Conservation (phyloP, 2,797 vertebrate genomes). For the Acrocephalus scirpaceus region DNA sequence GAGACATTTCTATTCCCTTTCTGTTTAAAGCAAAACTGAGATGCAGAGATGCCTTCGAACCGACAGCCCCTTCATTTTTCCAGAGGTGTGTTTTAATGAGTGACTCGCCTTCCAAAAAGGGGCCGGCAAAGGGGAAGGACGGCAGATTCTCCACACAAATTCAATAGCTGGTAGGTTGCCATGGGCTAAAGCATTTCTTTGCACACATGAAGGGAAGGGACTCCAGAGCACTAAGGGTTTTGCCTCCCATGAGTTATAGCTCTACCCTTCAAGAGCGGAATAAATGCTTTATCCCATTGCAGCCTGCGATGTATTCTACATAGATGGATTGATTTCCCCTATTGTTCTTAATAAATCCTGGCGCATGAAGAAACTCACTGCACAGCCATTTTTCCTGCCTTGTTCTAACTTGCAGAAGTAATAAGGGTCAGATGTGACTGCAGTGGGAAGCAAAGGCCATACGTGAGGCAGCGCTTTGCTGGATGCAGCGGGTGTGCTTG, state of each 20-base stretch:
- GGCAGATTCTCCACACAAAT: slow-evolving; percentile 62
- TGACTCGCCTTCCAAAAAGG: slow-evolving; percentile 64
- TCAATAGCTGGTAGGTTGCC: slow-evolving; percentile 63
- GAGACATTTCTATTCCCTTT: slow-evolving; percentile 50
- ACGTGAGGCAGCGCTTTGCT: neutral
- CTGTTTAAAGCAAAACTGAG: slow-evolving; percentile 50
- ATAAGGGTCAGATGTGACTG: slow-evolving; percentile 64
- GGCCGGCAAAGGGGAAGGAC: slow-evolving; percentile 62
- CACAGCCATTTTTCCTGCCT: slow-evolving; percentile 67
- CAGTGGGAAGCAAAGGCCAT: slow-evolving; percentile 47
- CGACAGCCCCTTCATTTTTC: slow-evolving; percentile 65
- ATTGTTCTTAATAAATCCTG: slow-evolving; percentile 72
- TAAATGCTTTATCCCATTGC: slow-evolving; percentile 72
- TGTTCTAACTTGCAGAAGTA: slow-evolving; percentile 68
- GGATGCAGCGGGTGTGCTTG: neutral
- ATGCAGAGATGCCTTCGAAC: slow-evolving; percentile 53
- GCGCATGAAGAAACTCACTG: slow-evolving; percentile 59
- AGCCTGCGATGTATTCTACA: slow-evolving; percentile 64
- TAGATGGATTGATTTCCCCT: slow-evolving; percentile 71
- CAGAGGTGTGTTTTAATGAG: slow-evolving; percentile 70
- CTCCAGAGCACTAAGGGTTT: slow-evolving; percentile 64
- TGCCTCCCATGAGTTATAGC: slow-evolving; percentile 71
- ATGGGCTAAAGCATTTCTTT: slow-evolving; percentile 65
- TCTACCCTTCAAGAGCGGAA: slow-evolving; percentile 71
- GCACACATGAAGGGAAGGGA: slow-evolving; percentile 63